A percentile compares a stretch with the other conserved stretches of the same genome.
Conservation (phyloP, 2,888 invertebrate species). For the Cotesia congregata region DNA sequence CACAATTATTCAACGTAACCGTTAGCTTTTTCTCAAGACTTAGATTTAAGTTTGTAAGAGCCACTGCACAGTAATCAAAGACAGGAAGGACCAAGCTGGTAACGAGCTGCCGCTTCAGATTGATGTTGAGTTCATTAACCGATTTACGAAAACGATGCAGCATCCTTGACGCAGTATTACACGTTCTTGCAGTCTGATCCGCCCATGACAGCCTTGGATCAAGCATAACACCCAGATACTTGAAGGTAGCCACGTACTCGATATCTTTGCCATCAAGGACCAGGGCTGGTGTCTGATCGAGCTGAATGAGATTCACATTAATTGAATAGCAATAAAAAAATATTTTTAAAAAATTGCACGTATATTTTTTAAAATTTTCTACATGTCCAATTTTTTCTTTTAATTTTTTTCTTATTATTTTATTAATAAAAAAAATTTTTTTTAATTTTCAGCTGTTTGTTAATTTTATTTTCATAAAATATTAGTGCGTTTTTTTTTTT, state of each 20-base stretch:
- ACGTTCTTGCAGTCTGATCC: not conserved
- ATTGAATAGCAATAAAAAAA: too few relatives aligned
- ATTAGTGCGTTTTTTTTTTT: too few relatives aligned
- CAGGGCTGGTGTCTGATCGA: not conserved
- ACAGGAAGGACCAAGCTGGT: constrained; percentile 5
- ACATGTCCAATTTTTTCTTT: too few relatives aligned
- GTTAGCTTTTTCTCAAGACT: not conserved
- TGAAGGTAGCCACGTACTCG: not conserved
- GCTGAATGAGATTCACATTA: not conserved
- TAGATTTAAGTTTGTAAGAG: not conserved
- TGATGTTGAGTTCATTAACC: not conserved
- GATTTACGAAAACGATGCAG: not conserved
- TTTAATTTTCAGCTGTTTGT: too few relatives aligned
- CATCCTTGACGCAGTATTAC: not conserved
- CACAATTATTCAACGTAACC: not conserved
- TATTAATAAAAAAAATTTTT: too few relatives aligned
- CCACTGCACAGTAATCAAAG: constrained; percentile 14
- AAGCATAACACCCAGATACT: constrained; percentile 17
- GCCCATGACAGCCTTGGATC: not conserved
- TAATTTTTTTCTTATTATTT: too few relatives aligned
- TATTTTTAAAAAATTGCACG: too few relatives aligned
- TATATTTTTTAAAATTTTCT: too few relatives aligned
- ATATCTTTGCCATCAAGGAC: not conserved
- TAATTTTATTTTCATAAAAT: too few relatives aligned
- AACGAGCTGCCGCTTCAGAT: not conserved